Evolutionary conservation across 1,140 invertebrate genomes (phyloP), one percentile per base, ranked within the genome.

Genomic region (Leptoteleia sp.): DNA sequence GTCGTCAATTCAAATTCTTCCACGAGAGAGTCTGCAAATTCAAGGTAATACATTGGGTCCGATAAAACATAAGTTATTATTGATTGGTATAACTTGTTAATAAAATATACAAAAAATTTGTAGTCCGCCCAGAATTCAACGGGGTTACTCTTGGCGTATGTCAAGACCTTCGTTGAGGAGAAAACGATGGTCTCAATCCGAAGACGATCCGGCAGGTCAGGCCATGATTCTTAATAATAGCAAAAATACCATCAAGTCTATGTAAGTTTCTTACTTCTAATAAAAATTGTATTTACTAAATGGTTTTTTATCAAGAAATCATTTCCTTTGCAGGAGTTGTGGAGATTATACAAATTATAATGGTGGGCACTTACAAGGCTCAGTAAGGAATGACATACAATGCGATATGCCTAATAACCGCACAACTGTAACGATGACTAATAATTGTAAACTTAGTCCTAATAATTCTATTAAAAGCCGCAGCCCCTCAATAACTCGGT

Each of bases 261-360:
- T 82, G 88, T 89, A 45, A 83, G 85, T n/a, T n/a, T n/a, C n/a
- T n/a, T n/a, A n/a, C n/a, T n/a, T n/a, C n/a, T n/a, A n/a, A n/a
- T n/a, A n/a, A n/a, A n/a, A n/a, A n/a, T n/a, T n/a, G n/a, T n/a
- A n/a, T n/a, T n/a, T n/a, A n/a, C n/a, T n/a, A n/a, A n/a, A n/a
- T n/a, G n/a, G n/a, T n/a, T n/a, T n/a, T n/a, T n/a, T n/a, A n/a
- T n/a, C n/a, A n/a, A n/a, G n/a, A n/a, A n/a, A n/a, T n/a, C n/a
- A n/a, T 43, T 67, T 64, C 50, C 62, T 11, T 84, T 83, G 50
- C 75, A 90, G 90, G 64, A 84, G 83, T 82, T 92, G 91, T 27
- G 87, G 91, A 22, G 93, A 94, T 81, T 93, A 94, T 81, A 90
- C 90, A 4, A 91, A 93, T 70, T 95, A 93, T 84, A 96, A 95